These are phyloP conservation scores for Drosophila conformis DNA, from an alignment of 2,888 invertebrate genomes.

Conservation along the genomic window DNA sequence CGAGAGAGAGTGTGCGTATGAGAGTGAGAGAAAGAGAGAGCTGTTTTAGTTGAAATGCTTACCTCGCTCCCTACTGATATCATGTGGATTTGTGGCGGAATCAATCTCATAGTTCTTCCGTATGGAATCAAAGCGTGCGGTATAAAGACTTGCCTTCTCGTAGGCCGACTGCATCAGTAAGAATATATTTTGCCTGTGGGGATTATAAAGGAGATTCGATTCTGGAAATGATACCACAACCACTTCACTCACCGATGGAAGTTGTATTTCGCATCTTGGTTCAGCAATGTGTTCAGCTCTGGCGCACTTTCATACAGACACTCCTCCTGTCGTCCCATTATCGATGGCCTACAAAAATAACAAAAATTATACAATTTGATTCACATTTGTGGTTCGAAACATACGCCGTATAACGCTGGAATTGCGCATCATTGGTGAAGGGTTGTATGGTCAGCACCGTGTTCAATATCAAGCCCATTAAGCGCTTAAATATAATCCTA, in stretches of 20 bases:
- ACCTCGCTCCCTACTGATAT: slow-evolving; percentile 88
- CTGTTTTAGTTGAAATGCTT: background rate
- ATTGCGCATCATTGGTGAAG: slow-evolving; percentile 89
- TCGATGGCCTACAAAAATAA: slow-evolving; percentile 87
- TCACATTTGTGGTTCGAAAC: background rate
- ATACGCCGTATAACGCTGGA: slow-evolving; percentile 90
- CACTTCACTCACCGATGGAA: slow-evolving; percentile 69
- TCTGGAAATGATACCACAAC: background rate
- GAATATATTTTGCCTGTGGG: slow-evolving; percentile 86
- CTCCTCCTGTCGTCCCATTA: slow-evolving; percentile 93
- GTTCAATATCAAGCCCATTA: slow-evolving; percentile 85
- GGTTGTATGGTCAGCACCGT: slow-evolving; percentile 89
- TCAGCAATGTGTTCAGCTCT: slow-evolving; percentile 89
- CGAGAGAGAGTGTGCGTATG: background rate
- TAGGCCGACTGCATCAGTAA: slow-evolving; percentile 87
- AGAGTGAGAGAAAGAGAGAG: background rate
- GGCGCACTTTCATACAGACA: slow-evolving; percentile 91
- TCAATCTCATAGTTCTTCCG: slow-evolving; percentile 90
- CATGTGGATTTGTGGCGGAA: slow-evolving; percentile 87
- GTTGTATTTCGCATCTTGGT: slow-evolving; percentile 86
- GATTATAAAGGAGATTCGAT: background rate
- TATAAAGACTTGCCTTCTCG: slow-evolving; percentile 88
- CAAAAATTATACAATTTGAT: background rate
- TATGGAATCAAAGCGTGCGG: slow-evolving; percentile 88
- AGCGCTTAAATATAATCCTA: slow-evolving; percentile 77